Base-by-base conservation (phyloP, 2,888 invertebrate species). In the Cyaniris semiargus region DNA sequence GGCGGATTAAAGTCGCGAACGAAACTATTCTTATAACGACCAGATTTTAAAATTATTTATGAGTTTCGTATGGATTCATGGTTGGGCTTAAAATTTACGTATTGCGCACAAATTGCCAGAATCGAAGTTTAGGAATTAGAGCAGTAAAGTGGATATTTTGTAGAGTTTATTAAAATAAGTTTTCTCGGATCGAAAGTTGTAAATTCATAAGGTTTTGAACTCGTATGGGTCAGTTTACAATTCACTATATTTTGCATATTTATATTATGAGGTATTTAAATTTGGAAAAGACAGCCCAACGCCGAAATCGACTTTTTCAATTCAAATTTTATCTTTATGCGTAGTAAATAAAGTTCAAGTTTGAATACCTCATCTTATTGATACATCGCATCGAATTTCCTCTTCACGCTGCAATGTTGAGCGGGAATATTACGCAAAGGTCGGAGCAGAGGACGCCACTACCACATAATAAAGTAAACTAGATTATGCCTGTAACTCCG, bases 1-100 rank as follows among this genome's bases (percentile, higher is more conserved):
- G 83, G 84, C 82, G 81, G 88, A 89, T 90, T 89, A 89, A 85
- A 83, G 83, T 81, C 81, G 83, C 86, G 85, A 85, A 85, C 78
- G 81, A 83, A 85, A 86, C 83, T 85, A 82, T 84, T 83, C 82
- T 85, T 86, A 84, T 86, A 81, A 79, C 79, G 76, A 79, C 76
- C 23, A 76, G 74, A 78, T 78, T 78, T 75, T 48, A 70, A 75
- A 60, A 44, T 71, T 79, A 70, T 76, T 74, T 76, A 76, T 56
- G 76, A 10, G 38, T 34, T 71, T 3, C 15, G 58, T 72, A 56
- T 66, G 18, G 6, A 66, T 66, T 66, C 31, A 66, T 31, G 27
- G 66, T 1, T 66, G 13, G 27, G 27, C 27, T 27, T 66, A 27
- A 27, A 66, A 66, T 31, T 66, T 27, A 6, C 21, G 27, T 31